Evolutionary conservation across 2,888 invertebrate genomes (phyloP), one percentile per base, ranked within the genome.

Genomic region (Cybosia mesomella): DNA sequence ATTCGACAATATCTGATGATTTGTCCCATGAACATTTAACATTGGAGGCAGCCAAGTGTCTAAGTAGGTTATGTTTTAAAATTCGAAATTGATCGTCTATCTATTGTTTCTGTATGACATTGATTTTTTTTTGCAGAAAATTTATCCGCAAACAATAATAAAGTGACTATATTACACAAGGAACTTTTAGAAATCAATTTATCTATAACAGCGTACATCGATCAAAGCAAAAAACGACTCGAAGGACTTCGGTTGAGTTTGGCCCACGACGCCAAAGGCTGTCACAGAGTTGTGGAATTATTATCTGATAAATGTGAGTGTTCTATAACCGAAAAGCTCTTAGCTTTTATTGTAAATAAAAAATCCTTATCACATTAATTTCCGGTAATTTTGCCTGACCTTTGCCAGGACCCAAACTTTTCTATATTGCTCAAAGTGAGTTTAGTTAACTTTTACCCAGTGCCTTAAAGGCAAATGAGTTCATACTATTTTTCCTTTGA

Each of bases 11-110:
- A 84, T 91, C 87, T 82, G 91, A 92, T 73, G 93, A 93, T 87
- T 84, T 91, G 76, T 86, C 86, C 80, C 89, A 90, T 79, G 92
- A 93, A 83, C 83, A 91, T 82, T 89, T 93, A 80, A 90, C 92
- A 76, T 87, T 83, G 74, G 90, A 92, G 81, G 87, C 90, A 76
- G 89, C 91, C 72, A 90, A 91, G 86, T 91, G 89, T 87, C 73
- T 94, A 83, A 86, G 94, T 95, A 91, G 91, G 94, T 93, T 92
- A 93, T 89, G 84, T 87, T 92, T 92, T 83, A 85, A 90, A 92
- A 85, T 85, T 91, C 79, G 91, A 92, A 91, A 81, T 81, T 80
- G 76, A 72, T 76, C 79, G 73, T 68, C 76, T 73, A 87, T 91
- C 92, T 85, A 75, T 87, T 90, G 89, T 90, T 90, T 89, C 81